A percentile compares a stretch with the other conserved stretches of the same genome.
phyloP scores from a whole-genome alignment of 2,888 invertebrate genomes.

The Nemoura dubitans region DNA sequence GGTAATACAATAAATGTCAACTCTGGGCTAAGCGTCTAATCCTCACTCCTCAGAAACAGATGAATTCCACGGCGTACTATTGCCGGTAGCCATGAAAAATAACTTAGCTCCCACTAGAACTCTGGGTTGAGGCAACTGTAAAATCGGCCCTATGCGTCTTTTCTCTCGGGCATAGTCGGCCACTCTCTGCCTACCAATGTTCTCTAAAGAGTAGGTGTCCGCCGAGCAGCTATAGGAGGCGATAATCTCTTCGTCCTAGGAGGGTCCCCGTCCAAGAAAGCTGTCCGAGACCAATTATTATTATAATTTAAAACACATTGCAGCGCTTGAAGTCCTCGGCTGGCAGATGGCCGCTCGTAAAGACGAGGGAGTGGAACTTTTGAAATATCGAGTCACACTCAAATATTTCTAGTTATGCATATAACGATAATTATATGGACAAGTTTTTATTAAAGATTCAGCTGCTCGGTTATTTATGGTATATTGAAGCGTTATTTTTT shows the following conservation, averaged over 20 bases:
- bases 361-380: not conserved
- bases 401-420: not conserved
- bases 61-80: no score
- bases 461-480: not conserved
- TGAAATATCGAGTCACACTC: not conserved
- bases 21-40: no score
- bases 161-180: not conserved
- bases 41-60: no score
- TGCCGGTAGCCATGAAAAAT: no score
- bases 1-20: no score
- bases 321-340: no score
- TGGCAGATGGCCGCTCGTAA: not conserved
- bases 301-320: not conserved
- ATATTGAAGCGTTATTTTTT: not conserved
- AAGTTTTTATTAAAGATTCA: not conserved
- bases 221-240: not conserved
- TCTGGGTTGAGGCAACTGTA: no score
- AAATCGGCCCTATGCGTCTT: no score
- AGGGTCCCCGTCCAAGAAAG: not conserved
- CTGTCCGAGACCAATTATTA: conserved; percentile 12
- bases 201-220: not conserved
- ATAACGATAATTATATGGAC: not conserved
- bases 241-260: not conserved
- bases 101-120: no score
- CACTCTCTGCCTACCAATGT: not conserved